A percentile compares a stretch with the other conserved stretches of the same genome.
These are phyloP conservation scores for Chromobotia macracanthus DNA, from an alignment of 2,797 vertebrate species.

Conservation along the genomic window DNA sequence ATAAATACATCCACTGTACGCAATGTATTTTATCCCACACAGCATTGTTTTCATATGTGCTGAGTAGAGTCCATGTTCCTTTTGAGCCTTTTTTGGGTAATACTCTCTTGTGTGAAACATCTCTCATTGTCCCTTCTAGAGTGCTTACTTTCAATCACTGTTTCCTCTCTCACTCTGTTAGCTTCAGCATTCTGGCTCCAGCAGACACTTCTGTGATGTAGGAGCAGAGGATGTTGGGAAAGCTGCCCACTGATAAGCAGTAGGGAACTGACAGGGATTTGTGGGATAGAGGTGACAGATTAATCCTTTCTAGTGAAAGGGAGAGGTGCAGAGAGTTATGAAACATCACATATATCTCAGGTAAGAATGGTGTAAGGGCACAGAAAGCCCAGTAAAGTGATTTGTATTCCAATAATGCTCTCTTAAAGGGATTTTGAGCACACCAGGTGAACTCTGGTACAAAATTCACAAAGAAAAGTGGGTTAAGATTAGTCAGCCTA, in stretches of 20 bases:
- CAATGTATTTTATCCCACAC: background rate
- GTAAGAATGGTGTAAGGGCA: constrained; percentile 20
- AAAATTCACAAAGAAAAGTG: constrained; percentile 23
- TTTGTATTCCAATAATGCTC: constrained; percentile 47
- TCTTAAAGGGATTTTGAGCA: constrained; percentile 36
- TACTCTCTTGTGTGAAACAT: background rate
- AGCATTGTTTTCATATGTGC: background rate
- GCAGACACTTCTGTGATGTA: constrained; percentile 6
- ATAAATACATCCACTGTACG: too few relatives aligned
- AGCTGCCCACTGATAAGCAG: constrained; percentile 16
- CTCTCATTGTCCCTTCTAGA: background rate
- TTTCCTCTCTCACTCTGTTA: background rate
- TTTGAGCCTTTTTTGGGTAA: background rate
- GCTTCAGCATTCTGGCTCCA: background rate
- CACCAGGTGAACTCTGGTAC: background rate
- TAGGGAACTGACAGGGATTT: constrained; percentile 59
- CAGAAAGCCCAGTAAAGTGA: constrained; percentile 34
- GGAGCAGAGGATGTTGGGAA: constrained; percentile 22
- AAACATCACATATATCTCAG: constrained; percentile 38
- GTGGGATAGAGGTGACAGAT: constrained; percentile 61
- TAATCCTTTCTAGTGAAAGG: constrained; percentile 28
- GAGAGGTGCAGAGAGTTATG: constrained; percentile 27
- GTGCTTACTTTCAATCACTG: background rate
- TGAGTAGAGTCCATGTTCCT: background rate
- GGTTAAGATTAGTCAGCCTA: constrained; percentile 18